These are phyloP conservation scores for Synergus japonicus DNA, from an alignment of 2,888 invertebrate species.

Conservation along the genomic window DNA sequence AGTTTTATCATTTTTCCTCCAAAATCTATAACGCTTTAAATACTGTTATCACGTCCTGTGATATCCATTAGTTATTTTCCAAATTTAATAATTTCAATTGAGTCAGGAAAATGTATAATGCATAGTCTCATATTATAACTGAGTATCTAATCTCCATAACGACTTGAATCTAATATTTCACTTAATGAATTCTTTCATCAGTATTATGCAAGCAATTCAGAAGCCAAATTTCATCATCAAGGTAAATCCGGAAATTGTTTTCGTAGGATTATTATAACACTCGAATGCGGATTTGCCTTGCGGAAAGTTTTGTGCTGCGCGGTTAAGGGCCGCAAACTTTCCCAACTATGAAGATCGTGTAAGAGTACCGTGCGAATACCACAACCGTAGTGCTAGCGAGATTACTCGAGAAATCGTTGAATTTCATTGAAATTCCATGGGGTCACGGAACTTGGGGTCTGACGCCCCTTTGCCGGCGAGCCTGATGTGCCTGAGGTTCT, in stretches of 20 bases:
- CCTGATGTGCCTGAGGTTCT: slow-evolving; percentile 31
- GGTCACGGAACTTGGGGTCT: slow-evolving; percentile 51
- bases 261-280: slow-evolving; percentile 30
- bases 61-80: too few species aligned
- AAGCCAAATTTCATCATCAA: slow-evolving; percentile 5
- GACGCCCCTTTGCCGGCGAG: slow-evolving; percentile 39
- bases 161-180: neutral
- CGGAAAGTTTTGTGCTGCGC: slow-evolving; percentile 34
- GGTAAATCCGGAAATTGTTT: slow-evolving; percentile 30
- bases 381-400: slow-evolving; percentile 42
- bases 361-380: slow-evolving; percentile 47
- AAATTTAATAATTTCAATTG: too few species aligned
- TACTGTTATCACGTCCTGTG: neutral
- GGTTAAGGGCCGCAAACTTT: slow-evolving; percentile 31
- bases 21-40: neutral
- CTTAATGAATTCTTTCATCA: neutral
- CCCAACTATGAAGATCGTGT: slow-evolving; percentile 43
- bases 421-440: slow-evolving; percentile 56
- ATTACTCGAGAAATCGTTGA: slow-evolving; percentile 49
- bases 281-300: slow-evolving; percentile 36
- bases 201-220: neutral
- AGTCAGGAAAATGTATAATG: neutral
- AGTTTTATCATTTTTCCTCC: neutral
- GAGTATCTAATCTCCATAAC: neutral
- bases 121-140: neutral